These are phyloP conservation scores for Isichthys henryi DNA, from an alignment of 2,113 vertebrate species.

Conservation along the genomic window DNA sequence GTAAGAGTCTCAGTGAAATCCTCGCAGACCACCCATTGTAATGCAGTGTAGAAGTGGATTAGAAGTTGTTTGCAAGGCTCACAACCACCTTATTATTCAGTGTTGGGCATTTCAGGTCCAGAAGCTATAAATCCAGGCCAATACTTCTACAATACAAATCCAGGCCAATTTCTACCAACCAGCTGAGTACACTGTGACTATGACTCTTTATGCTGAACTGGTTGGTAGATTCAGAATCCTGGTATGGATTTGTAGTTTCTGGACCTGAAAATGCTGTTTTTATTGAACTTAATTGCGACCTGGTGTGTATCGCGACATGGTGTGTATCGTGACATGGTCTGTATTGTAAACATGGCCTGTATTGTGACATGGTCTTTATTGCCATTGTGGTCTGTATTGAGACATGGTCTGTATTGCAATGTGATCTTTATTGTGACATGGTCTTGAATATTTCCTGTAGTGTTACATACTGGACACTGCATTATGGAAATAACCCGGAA, in stretches of 20 bases:
- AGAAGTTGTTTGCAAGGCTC: background rate
- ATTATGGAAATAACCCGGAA: background rate
- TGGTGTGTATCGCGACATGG: background rate
- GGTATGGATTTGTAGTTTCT: too few species aligned
- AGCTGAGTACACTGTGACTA: too few species aligned
- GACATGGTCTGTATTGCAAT: background rate
- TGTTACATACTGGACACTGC: background rate
- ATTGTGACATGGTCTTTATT: background rate
- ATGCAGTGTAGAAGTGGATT: background rate
- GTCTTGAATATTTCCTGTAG: background rate
- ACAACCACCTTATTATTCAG: background rate
- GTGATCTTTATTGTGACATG: background rate
- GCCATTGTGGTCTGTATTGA: background rate
- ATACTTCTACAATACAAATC: too few species aligned
- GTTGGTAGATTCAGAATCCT: too few species aligned
- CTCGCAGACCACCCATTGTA: conserved; percentile 30
- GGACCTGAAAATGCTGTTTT: too few species aligned
- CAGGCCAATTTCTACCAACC: too few species aligned
- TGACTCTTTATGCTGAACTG: too few species aligned
- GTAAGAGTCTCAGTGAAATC: conserved; percentile 22
- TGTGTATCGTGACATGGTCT: background rate
- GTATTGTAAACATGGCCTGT: background rate
- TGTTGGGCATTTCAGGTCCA: too few species aligned
- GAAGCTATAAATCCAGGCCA: too few species aligned
- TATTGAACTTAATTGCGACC: background rate